Percentiles rank a stretch among this genome's conserved stretches.
Evolutionary conservation across 2,797 vertebrate species (phyloP).

Genomic region (Mastacembelus armatus): DNA sequence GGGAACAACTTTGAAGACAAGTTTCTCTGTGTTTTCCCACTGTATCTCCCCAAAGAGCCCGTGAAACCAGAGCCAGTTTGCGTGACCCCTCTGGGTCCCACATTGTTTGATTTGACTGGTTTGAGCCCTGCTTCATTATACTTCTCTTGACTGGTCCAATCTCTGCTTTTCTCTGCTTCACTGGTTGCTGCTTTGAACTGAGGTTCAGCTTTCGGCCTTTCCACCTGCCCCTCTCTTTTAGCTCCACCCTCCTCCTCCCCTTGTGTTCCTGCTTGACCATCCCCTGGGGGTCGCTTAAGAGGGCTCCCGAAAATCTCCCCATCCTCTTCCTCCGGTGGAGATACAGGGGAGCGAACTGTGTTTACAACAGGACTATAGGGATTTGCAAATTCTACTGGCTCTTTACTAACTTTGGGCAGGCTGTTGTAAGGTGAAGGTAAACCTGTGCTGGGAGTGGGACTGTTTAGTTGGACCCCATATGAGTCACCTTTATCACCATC

Average conservation of each 20-base stretch:
- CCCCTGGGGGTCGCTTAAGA: slow-evolving; percentile 83
- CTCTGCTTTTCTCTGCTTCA: slow-evolving; percentile 33
- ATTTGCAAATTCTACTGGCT: slow-evolving; percentile 44
- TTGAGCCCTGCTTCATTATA: slow-evolving; percentile 85
- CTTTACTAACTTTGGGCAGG: slow-evolving; percentile 50
- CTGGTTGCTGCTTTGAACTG: slow-evolving; percentile 36
- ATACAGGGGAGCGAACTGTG: slow-evolving; percentile 72
- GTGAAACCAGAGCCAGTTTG: slow-evolving; percentile 24
- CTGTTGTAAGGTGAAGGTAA: slow-evolving; percentile 69
- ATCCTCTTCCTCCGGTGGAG: slow-evolving; percentile 77
- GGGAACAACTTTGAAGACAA: slow-evolving; percentile 41
- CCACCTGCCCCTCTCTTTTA: slow-evolving; percentile 19
- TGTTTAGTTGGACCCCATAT: slow-evolving; percentile 93
- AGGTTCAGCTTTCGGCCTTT: slow-evolving; percentile 53
- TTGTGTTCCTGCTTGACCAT: slow-evolving; percentile 84
- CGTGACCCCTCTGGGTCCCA: slow-evolving; percentile 37
- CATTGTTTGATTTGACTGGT: slow-evolving; percentile 69
- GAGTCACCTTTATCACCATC: slow-evolving; percentile 92
- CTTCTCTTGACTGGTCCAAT: slow-evolving; percentile 32
- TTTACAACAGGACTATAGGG: slow-evolving; percentile 45
- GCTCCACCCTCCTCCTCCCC: slow-evolving; percentile 71
- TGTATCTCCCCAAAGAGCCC: slow-evolving; percentile 54
- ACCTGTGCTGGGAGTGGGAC: slow-evolving; percentile 62
- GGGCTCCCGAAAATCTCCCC: slow-evolving; percentile 76
- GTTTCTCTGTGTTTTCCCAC: slow-evolving; percentile 10